Percentiles rank a stretch among this genome's conserved stretches.
Conservation (phyloP, 2,797 vertebrate genomes). For the Bryconaethiops microstoma region DNA sequence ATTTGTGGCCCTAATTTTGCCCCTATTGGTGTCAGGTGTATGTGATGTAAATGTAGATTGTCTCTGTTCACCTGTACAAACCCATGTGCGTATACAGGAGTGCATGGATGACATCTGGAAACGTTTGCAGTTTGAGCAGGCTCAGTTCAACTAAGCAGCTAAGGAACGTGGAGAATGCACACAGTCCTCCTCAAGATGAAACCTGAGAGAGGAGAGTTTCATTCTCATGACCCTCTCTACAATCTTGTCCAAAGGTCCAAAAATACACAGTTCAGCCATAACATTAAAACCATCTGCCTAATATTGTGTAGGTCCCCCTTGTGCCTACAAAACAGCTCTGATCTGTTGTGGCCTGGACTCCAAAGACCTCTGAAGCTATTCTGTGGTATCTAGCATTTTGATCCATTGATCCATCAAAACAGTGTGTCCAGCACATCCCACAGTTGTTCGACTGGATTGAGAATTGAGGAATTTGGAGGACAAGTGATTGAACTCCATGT, state of each 20-base stretch:
- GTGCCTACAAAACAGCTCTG: too few relatives aligned
- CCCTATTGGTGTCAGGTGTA: constrained; percentile 8
- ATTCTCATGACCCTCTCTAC: constrained; percentile 79
- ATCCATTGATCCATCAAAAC: too few relatives aligned
- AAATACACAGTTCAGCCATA: too few relatives aligned
- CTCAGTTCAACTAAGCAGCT: constrained; percentile 58
- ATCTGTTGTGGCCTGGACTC: too few relatives aligned
- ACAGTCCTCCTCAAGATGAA: constrained; percentile 73
- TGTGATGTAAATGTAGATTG: constrained; percentile 23
- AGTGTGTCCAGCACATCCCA: too few relatives aligned
- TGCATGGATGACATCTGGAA: constrained; percentile 24
- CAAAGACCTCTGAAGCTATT: too few relatives aligned
- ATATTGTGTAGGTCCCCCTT: too few relatives aligned
- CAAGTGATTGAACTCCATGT: too few relatives aligned
- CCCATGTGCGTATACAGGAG: constrained; percentile 26
- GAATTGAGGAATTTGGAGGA: too few relatives aligned
- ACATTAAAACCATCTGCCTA: too few relatives aligned
- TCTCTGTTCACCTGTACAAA: not conserved
- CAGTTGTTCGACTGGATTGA: too few relatives aligned
- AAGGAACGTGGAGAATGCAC: constrained; percentile 68
- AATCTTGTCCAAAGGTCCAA: constrained; percentile 55
- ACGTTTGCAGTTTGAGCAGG: constrained; percentile 38
- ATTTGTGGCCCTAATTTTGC: not conserved
- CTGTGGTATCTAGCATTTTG: too few relatives aligned
- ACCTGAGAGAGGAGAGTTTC: constrained; percentile 72